Conservation (phyloP, 2,888 invertebrate genomes). For the Sinohyriopsis cumingii region DNA sequence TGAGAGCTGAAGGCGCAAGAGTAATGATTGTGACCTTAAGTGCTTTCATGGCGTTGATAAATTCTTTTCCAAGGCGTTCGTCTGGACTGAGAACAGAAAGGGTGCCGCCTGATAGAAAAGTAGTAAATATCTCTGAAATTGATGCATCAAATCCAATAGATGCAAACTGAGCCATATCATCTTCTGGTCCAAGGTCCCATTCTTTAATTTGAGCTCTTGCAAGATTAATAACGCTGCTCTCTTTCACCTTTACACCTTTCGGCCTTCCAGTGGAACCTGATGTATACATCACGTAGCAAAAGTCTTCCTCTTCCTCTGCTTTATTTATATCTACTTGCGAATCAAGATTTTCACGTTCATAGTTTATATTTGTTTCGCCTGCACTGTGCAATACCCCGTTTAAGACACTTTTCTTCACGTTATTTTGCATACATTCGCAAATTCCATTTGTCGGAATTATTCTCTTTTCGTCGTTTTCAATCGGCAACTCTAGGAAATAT, state of each 20-base stretch:
- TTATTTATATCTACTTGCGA: not conserved
- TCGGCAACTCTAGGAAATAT: too few species aligned
- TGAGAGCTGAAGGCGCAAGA: constrained; percentile 86
- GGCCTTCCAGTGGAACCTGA: constrained; percentile 92
- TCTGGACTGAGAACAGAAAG: constrained; percentile 83
- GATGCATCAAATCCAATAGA: constrained; percentile 93
- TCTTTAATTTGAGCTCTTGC: constrained; percentile 90
- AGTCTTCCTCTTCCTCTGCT: constrained; percentile 11
- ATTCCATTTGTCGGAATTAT: not conserved
- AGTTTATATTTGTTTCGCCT: not conserved
- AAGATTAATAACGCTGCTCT: constrained; percentile 80
- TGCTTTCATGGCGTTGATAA: constrained; percentile 80
- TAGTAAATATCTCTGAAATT: constrained; percentile 89
- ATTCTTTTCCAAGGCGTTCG: constrained; percentile 84
- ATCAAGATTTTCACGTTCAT: not conserved
- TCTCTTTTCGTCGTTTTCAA: not conserved
- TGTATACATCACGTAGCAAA: constrained; percentile 80
- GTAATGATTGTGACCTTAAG: constrained; percentile 74
- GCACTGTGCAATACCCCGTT: not conserved
- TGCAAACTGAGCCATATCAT: constrained; percentile 88
- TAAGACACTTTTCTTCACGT: not conserved
- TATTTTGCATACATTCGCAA: not conserved
- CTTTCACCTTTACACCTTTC: constrained; percentile 88
- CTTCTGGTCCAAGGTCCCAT: constrained; percentile 83
- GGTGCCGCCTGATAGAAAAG: constrained; percentile 82